Conservation (phyloP, 2,888 invertebrate species). For the Leucophenga maculata region DNA sequence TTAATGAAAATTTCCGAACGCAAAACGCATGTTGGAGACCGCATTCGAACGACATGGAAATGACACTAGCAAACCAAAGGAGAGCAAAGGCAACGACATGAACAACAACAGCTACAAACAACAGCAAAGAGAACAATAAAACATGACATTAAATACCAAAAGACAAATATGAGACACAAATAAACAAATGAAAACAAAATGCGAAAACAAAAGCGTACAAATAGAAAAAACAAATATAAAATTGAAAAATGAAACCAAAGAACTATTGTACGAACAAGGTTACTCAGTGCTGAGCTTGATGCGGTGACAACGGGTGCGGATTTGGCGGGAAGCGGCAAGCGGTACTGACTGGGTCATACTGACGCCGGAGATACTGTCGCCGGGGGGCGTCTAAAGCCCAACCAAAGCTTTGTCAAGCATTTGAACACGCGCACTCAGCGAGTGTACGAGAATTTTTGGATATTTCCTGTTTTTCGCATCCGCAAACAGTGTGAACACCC, state of each 20-base stretch:
- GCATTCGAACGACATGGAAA: constrained; percentile 45
- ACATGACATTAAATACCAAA: constrained; percentile 34
- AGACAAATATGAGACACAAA: constrained; percentile 36
- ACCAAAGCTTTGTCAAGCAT: background rate
- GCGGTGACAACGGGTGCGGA: constrained; percentile 21
- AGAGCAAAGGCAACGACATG: constrained; percentile 31
- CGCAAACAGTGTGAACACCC: no score
- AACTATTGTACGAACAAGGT: constrained; percentile 24
- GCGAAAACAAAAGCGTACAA: constrained; percentile 21
- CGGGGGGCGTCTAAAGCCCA: no score
- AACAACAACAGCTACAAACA: no score
- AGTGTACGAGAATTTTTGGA: no score
- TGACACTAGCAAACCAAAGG: constrained; percentile 32
- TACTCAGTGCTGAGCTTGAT: constrained; percentile 1
- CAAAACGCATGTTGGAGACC: constrained; percentile 47
- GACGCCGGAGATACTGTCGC: background rate
- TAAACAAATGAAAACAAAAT: constrained; percentile 32
- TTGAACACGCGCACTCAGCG: background rate
- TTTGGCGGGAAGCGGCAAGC: constrained; percentile 19
- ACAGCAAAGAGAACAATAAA: constrained; percentile 24
- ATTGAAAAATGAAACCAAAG: constrained; percentile 30
- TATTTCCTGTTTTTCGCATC: no score
- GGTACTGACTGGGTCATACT: constrained; percentile 21
- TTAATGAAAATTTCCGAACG: background rate
- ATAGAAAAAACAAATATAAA: constrained; percentile 11